Base-by-base conservation (phyloP, 2,888 invertebrate species). In the Trissoscelio sp. region DNA sequence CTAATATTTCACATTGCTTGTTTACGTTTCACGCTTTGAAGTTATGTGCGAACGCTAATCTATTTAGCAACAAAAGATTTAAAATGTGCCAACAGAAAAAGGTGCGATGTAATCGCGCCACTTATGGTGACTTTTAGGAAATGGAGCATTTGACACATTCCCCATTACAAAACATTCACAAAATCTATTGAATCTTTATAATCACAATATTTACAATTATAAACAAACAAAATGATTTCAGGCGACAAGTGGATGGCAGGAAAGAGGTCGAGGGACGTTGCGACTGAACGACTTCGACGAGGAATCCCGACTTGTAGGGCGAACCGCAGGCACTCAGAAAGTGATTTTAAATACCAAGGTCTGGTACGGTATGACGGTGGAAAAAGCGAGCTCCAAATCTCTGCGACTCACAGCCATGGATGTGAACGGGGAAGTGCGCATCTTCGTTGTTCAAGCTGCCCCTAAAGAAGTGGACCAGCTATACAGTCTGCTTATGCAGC, bases 281-380 rank as follows among this genome's bases (percentile, higher is more conserved):
- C 94, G 98, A 83, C 93, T 98, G 11, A 99, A 98, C 92, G 93
- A 93, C 77, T 91, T 91, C n/a, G 92, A 92, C 55, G 92, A 93
- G 53, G 94, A 95, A 88, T 97, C 95, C 81, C 93, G 98, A 81
- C 93, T 98, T 11, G 97, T 98, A 18, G 97, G 97, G 89, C 94
- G 98, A 82, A 96, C 96, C 24, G 94, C 96, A 14, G 98, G 98
- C 58, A 97, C 97, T 86, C 94, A 98, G 84, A 94, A 97, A 69
- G 95, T 98, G 64, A 94, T 98, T 88, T 93, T 99, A 75, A 99
- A 98, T 92, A 98, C 98, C 42, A 97, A 97, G 93, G 95, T 96
- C 83, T 98, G 97, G 97, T 94, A 96, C 4, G 98, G 96, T 82
- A 98, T 98, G 98, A 95, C 96, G 9, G 95, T 96, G 20, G 97